Evolutionary conservation across 2,888 invertebrate species (phyloP).

Genomic region (Blastobasis adustella): DNA sequence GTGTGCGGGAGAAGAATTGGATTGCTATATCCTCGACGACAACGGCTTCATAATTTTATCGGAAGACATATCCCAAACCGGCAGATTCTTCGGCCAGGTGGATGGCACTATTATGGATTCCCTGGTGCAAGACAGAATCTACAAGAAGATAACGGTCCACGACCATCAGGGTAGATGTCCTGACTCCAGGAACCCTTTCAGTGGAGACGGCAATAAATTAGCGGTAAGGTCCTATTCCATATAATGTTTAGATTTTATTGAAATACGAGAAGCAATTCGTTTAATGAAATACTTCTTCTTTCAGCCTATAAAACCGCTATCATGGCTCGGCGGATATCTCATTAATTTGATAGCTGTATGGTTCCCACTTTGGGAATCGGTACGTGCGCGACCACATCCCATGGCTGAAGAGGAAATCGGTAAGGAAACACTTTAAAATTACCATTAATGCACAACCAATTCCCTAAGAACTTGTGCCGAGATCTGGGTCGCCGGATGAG

Average conservation of each 20-base stretch:
- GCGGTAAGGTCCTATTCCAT: slow-evolving; percentile 25
- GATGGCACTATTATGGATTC: slow-evolving; percentile 97
- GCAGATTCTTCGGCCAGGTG: slow-evolving; percentile 94
- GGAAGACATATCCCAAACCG: slow-evolving; percentile 89
- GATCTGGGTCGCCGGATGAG: too few species aligned
- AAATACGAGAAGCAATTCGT: too few species aligned
- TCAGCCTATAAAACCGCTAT: slow-evolving; percentile 72
- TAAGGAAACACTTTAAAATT: slow-evolving; percentile 19
- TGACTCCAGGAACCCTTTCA: slow-evolving; percentile 78
- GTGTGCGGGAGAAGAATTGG: slow-evolving; percentile 89
- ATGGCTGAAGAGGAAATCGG: slow-evolving; percentile 71
- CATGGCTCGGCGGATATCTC: slow-evolving; percentile 72
- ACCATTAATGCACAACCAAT: too few species aligned
- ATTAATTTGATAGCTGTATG: slow-evolving; percentile 64
- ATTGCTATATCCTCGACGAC: slow-evolving; percentile 95
- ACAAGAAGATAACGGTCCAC: slow-evolving; percentile 89
- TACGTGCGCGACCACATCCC: slow-evolving; percentile 42
- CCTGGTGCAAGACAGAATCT: slow-evolving; percentile 91
- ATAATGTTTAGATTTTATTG: too few species aligned
- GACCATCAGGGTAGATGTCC: slow-evolving; percentile 93
- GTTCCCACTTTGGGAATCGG: slow-evolving; percentile 64
- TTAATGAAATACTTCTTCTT: slow-evolving; percentile 14
- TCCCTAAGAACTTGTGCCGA: too few species aligned
- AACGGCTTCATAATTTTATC: slow-evolving; percentile 95
- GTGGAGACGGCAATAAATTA: slow-evolving; percentile 59